Evolutionary conservation across 2,113 vertebrate species (phyloP), one percentile per base, ranked within the genome.

Genomic region (Sula dactylatra): DNA sequence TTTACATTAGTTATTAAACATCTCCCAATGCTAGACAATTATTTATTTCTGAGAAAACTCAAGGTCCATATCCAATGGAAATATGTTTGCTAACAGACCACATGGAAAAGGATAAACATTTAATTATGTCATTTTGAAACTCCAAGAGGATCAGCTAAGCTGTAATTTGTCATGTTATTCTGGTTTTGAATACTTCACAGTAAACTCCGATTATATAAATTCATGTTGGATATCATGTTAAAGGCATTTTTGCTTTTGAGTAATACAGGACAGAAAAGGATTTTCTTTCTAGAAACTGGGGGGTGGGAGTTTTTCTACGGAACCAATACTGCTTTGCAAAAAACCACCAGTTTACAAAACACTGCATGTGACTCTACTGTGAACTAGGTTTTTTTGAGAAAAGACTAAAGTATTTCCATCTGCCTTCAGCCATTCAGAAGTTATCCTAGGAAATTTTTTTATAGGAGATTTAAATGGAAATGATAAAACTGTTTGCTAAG

Each of bases 21-120:
- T 32, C 58, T 92, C n/a, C 29, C 36, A 65, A 0, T 64, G 24
- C 31, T 47, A 96, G 58, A 80, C 50, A 78, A 22, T 4, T 36
- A 14, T 44, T 92, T 65, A 54, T 87, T 90, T 73, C 58, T 81
- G 62, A 84, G 45, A 82, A 96, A 93, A 86, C 0, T 4, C 34
- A 73, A 82, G 25, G 59, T 52, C 3, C 7, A 10, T 20, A 90
- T 71, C 27, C 34, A 67, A 6, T 16, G 18, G 40, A 93, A 89
- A 83, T 80, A 40, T 18, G 52, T 96, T 95, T 97, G 92, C 87
- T 93, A 80, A 86, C 55, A 91, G 66, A 80, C 45, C 58, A 82
- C 58, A 86, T 67, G 71, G 83, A 92, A 88, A 49, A 89, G 54
- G 27, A 95, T 58, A 83, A 92, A 91, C 76, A 93, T 76, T 72